These are phyloP conservation scores for Phyto melanocephala DNA, from an alignment of 2,888 invertebrate species.

Conservation along the genomic window DNA sequence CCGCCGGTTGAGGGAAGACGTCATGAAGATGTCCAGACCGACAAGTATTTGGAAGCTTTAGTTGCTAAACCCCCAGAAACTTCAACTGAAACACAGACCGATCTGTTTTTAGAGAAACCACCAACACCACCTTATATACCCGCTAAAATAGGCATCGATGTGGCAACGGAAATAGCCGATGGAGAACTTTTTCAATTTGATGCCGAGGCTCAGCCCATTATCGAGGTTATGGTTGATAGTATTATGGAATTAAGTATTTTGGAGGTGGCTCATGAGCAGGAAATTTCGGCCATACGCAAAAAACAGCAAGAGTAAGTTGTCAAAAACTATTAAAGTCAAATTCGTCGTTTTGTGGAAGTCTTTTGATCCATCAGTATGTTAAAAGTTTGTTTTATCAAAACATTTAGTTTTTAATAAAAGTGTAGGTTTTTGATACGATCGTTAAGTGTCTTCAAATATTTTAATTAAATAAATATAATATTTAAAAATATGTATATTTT, in stretches of 20 bases:
- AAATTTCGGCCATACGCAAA: slow-evolving; percentile 88
- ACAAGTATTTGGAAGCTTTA: slow-evolving; percentile 92
- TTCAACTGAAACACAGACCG: slow-evolving; percentile 91
- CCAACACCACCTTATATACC: slow-evolving; percentile 88
- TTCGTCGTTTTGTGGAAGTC: too few species aligned
- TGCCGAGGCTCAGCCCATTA: slow-evolving; percentile 91
- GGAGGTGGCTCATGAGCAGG: slow-evolving; percentile 96
- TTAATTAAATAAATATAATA: too few species aligned
- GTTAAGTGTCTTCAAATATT: too few species aligned
- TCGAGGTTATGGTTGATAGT: slow-evolving; percentile 93
- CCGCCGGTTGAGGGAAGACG: slow-evolving; percentile 86
- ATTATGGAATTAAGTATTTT: slow-evolving; percentile 92
- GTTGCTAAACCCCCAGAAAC: slow-evolving; percentile 87
- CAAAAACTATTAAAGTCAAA: too few species aligned
- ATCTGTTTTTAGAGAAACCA: slow-evolving; percentile 90
- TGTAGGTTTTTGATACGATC: too few species aligned
- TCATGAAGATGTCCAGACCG: slow-evolving; percentile 94
- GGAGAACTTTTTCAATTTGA: slow-evolving; percentile 97
- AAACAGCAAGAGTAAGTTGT: slow-evolving; percentile 80
- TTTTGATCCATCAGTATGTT: too few species aligned
- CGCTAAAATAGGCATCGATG: slow-evolving; percentile 89
- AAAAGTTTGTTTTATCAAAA: too few species aligned
- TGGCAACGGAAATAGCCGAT: slow-evolving; percentile 91
- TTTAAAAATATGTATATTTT: too few species aligned
- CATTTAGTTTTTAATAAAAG: too few species aligned